phyloP scores from a whole-genome alignment of 2,888 invertebrate species.

The Calameuta filiformis region DNA sequence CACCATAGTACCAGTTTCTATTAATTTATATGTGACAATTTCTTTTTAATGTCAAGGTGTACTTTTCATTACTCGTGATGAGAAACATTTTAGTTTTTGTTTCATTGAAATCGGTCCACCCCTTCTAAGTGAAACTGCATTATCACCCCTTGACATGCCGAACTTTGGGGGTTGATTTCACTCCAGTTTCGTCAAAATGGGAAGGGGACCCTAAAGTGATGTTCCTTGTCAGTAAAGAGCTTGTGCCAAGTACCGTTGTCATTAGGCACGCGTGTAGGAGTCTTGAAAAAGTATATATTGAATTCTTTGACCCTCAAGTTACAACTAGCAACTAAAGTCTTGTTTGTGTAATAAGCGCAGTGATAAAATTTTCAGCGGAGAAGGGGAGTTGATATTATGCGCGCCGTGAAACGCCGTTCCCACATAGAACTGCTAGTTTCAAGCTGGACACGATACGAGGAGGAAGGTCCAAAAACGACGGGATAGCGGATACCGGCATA shows the following conservation, averaged over 20 bases:
- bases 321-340: neutral
- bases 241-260: neutral
- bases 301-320: conserved; percentile 24
- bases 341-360: neutral
- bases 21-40: too few relatives aligned
- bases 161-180: too few relatives aligned
- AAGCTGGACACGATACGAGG: neutral
- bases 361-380: neutral
- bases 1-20: too few relatives aligned
- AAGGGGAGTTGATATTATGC: conserved; percentile 4
- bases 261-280: neutral
- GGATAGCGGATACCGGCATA: neutral
- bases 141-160: too few relatives aligned
- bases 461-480: neutral
- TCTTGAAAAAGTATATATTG: conserved; percentile 3
- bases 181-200: too few relatives aligned
- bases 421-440: neutral
- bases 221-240: neutral
- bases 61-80: too few relatives aligned
- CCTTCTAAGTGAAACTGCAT: too few relatives aligned
- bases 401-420: neutral
- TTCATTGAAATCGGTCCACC: too few relatives aligned
- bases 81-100: too few relatives aligned
- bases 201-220: too few relatives aligned
- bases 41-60: too few relatives aligned